A percentile compares a stretch with the other conserved stretches of the same genome.
Conservation (phyloP, 2,797 vertebrate species). For the Cetoscarus ocellatus region DNA sequence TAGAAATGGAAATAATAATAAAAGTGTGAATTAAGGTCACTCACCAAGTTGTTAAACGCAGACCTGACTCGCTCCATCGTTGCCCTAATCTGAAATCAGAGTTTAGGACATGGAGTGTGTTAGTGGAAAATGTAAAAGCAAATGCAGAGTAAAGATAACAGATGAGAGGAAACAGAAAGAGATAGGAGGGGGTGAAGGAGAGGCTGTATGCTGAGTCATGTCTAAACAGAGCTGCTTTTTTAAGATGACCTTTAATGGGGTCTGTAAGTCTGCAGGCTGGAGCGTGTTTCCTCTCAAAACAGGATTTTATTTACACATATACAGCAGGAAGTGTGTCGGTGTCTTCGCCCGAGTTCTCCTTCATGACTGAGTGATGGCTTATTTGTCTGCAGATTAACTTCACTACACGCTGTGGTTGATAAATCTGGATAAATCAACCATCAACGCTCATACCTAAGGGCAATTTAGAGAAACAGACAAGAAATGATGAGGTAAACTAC, state of each 20-base stretch:
- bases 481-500: too few species aligned
- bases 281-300: conserved; percentile 33
- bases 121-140: not conserved
- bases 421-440: too few species aligned
- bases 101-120: not conserved
- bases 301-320: not conserved
- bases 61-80: conserved; percentile 63
- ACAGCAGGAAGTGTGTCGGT: too few species aligned
- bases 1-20: not conserved
- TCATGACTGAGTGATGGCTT: too few species aligned
- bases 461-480: too few species aligned
- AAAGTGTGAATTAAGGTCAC: conserved; percentile 7
- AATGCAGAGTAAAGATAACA: not conserved
- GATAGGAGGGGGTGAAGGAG: rapidly evolving
- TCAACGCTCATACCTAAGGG: too few species aligned
- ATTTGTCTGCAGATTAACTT: too few species aligned
- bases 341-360: too few species aligned
- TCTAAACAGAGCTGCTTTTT: conserved; percentile 22
- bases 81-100: conserved; percentile 6
- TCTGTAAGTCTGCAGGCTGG: conserved; percentile 1
- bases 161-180: not conserved
- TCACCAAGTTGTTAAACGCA: conserved; percentile 60
- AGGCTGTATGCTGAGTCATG: not conserved
- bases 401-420: too few species aligned
- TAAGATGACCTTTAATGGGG: not conserved